These are phyloP conservation scores for Alcedo atthis DNA, from an alignment of 2,797 vertebrate genomes.

Conservation along the genomic window DNA sequence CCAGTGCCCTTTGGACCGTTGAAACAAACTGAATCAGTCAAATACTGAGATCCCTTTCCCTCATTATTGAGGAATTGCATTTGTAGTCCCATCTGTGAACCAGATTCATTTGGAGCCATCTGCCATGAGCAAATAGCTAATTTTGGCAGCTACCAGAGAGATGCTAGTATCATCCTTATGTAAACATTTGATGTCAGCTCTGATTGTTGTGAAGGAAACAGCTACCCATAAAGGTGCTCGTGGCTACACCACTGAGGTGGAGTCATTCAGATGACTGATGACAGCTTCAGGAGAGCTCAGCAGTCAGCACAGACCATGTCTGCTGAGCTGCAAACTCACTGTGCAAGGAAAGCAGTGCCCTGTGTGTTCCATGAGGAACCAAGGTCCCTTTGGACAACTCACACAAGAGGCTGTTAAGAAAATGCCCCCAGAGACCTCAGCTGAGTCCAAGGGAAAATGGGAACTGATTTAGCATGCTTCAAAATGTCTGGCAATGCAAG, in stretches of 20 bases:
- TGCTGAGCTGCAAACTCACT: neutral
- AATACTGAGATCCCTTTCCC: neutral
- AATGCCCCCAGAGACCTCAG: neutral
- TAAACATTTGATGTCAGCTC: conserved; percentile 54
- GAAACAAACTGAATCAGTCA: neutral
- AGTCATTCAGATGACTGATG: neutral
- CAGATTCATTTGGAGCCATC: conserved; percentile 75
- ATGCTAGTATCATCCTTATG: conserved; percentile 7
- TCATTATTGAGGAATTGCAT: conserved; percentile 57
- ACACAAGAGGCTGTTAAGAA: neutral
- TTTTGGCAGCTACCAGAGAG: conserved; percentile 65
- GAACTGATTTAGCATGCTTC: neutral
- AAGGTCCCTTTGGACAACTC: neutral
- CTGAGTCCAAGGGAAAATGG: neutral
- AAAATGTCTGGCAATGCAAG: neutral
- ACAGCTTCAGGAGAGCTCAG: neutral
- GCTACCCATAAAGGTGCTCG: conserved; percentile 39
- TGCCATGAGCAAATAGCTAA: conserved; percentile 70
- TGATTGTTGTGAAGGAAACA: conserved; percentile 60
- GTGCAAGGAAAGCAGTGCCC: neutral
- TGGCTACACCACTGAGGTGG: neutral
- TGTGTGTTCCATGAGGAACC: neutral
- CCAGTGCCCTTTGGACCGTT: neutral
- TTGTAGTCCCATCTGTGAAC: conserved; percentile 69
- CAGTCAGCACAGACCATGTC: neutral